phyloP scores from a whole-genome alignment of 2,888 invertebrate species.

The Sarcophaga caerulescens region DNA sequence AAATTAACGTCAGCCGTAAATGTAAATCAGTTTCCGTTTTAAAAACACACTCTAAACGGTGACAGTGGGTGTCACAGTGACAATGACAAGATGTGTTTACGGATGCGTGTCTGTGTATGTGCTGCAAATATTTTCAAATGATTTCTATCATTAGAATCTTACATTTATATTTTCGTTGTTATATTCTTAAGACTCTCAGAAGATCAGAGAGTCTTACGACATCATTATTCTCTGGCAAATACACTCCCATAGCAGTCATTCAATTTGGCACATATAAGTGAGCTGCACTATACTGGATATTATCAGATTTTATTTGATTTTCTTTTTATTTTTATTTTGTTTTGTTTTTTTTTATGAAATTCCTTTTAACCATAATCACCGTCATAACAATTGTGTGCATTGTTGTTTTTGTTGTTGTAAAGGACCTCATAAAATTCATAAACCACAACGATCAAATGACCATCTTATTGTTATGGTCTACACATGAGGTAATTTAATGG shows the following conservation, averaged over 20 bases:
- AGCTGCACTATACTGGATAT: too few relatives aligned
- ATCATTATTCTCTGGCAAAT: not conserved
- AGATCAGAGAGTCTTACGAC: not conserved
- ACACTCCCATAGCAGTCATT: not conserved
- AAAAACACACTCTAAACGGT: not conserved
- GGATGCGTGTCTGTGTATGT: not conserved
- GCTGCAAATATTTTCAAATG: too few relatives aligned
- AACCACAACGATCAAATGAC: constrained; percentile 49
- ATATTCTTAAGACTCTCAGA: too few relatives aligned
- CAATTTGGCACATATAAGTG: not conserved
- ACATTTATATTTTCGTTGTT: too few relatives aligned
- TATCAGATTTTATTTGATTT: too few relatives aligned
- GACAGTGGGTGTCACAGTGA: constrained; percentile 11
- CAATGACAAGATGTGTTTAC: constrained; percentile 2
- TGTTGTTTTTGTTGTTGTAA: constrained; percentile 1
- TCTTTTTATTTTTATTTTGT: not conserved
- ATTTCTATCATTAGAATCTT: too few relatives aligned
- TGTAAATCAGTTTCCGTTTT: constrained; percentile 62
- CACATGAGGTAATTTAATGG: constrained; percentile 63
- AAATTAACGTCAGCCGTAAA: constrained; percentile 32
- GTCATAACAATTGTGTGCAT: constrained; percentile 43
- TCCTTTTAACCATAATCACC: constrained; percentile 42
- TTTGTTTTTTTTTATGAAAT: constrained; percentile 16
- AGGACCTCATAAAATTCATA: constrained; percentile 56
- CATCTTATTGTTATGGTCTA: constrained; percentile 58